These are phyloP conservation scores for Mastomys natalensis DNA, from an alignment of 2,113 vertebrate species.

Conservation along the genomic window DNA sequence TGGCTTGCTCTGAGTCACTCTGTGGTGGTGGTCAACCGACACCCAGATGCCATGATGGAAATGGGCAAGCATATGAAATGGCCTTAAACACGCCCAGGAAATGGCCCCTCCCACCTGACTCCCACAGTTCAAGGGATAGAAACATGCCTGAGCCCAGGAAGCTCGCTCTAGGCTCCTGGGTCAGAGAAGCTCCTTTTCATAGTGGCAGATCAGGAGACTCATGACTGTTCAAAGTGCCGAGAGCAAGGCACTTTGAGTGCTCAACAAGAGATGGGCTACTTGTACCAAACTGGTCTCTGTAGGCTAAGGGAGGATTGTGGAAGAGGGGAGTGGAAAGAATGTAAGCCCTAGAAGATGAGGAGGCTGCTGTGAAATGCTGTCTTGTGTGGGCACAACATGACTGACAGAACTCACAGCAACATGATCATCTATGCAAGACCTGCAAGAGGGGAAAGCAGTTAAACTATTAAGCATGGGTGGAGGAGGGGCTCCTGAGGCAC, in stretches of 20 bases:
- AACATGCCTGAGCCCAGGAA: not conserved
- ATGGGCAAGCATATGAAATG: too few species aligned
- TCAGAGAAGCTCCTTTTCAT: not conserved
- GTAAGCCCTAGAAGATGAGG: too few species aligned
- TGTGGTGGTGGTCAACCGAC: not conserved
- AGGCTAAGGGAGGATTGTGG: not conserved
- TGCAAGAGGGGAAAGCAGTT: not conserved
- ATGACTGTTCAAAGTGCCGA: not conserved
- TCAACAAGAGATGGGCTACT: not conserved
- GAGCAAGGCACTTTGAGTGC: not conserved
- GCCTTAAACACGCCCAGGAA: not conserved
- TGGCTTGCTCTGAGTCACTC: not conserved
- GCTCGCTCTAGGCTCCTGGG: not conserved
- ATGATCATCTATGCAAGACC: not conserved
- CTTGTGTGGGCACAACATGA: not conserved
- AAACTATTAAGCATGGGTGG: not conserved
- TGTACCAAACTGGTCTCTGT: not conserved
- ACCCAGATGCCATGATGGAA: not conserved
- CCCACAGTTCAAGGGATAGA: too few species aligned
- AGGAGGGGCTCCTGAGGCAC: not conserved
- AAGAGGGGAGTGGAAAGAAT: not conserved
- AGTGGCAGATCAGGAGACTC: not conserved
- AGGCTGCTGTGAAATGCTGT: not conserved
- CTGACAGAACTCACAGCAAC: not conserved
- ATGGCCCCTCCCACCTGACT: rapidly evolving